These are phyloP conservation scores for Acanthiza pusilla DNA, from an alignment of 2,797 vertebrate species.

Conservation along the genomic window DNA sequence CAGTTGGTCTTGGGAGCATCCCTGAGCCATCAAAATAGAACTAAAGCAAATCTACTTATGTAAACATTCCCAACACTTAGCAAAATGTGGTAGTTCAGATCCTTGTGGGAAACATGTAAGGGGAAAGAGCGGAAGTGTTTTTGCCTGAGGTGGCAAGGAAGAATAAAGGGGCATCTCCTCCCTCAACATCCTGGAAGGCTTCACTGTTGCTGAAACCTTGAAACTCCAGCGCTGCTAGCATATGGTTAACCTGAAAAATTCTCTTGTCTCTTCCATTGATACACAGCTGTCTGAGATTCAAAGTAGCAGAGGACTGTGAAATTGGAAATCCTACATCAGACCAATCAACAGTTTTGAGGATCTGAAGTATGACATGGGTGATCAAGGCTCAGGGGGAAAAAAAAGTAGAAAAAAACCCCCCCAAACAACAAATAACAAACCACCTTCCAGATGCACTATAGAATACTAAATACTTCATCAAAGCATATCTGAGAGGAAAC, in stretches of 20 bases:
- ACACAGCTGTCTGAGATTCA: neutral
- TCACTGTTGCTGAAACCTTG: neutral
- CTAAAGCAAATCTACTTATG: neutral
- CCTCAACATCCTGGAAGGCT: neutral
- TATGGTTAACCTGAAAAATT: neutral
- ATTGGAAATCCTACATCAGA: neutral
- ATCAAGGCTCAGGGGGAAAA: neutral
- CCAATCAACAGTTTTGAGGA: neutral
- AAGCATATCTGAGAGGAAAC: neutral
- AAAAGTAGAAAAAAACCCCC: fast-evolving
- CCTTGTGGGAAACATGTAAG: neutral
- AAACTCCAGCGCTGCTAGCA: neutral
- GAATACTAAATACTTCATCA: neutral
- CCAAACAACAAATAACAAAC: neutral
- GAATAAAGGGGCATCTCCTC: neutral
- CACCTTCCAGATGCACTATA: neutral
- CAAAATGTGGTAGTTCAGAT: neutral
- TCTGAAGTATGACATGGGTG: neutral
- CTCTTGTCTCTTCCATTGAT: neutral
- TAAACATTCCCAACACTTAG: neutral
- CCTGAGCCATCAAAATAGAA: neutral
- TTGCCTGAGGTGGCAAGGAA: neutral
- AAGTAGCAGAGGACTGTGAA: neutral
- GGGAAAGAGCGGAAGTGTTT: neutral
- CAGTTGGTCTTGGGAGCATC: neutral